Base-by-base conservation (phyloP, 1,140 invertebrate genomes). In the Pinna nobilis region DNA sequence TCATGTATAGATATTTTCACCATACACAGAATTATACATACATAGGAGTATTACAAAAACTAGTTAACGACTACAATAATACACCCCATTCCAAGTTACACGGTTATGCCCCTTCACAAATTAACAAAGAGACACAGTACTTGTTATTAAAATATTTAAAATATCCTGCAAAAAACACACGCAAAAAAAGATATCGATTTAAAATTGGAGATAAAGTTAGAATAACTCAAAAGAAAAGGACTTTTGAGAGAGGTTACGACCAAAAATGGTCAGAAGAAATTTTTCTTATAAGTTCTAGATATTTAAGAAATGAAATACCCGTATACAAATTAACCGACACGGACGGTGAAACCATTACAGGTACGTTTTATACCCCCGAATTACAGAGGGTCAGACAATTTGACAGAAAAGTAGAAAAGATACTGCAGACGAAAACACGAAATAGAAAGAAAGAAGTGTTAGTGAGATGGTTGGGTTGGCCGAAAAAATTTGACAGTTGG, bases 401-500 rank as follows among this genome's bases (percentile, higher is more conserved):
- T n/a, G n/a, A n/a, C n/a, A n/a, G n/a, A n/a, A n/a, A n/a, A n/a
- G n/a, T n/a, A n/a, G n/a, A n/a, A n/a, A 68, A 68, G 28, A 66
- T 73, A 2, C 18, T 67, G 18, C 49, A 60, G 28, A 50, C 51
- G 30, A 37, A 65, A 23, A 74, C 51, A 25, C 5, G 5, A 1
- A 51, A 47, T 35, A 49, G 47, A 20, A 33, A 39, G 20, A 4
- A 49, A 9, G 49, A 70, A 39, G 68, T 25, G 28, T 28, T 68
- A 5, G 65, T 74, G 18, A 49, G 55, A 5, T 74, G 71, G 71
- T 47, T 68, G 15, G 55, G 59, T 18, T 74, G 33, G 32, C 64
- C 71, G 2, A 51, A 49, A 18, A 74, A 74, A 63, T 68, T 74
- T 32, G 59, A 68, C 35, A 59, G 28, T 18, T 74, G 71, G 71